Percentiles rank a stretch among this genome's conserved stretches.
Evolutionary conservation across 23 tunicate genomes (phyloP).

Genomic region (Styela clava): DNA sequence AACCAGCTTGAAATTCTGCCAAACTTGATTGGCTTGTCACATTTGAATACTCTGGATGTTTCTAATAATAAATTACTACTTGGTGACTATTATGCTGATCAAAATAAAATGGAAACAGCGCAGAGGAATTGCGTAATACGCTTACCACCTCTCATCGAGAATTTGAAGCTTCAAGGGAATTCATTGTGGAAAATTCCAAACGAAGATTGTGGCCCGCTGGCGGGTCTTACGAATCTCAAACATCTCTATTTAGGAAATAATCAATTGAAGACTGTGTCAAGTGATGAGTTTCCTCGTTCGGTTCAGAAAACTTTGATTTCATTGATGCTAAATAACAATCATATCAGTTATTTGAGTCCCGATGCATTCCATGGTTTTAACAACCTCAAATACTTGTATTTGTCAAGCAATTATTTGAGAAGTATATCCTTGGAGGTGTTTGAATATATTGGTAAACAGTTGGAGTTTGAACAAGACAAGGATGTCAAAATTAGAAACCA

Average conservation of each 20-base stretch:
- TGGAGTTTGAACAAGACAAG: neutral
- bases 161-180: neutral
- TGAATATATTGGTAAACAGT: slow-evolving; percentile 18
- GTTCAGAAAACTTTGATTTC: slow-evolving; percentile 12
- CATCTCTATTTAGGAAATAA: slow-evolving; percentile 38
- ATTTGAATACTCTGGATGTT: neutral
- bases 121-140: neutral
- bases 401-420: slow-evolving; percentile 54
- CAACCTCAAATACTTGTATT: slow-evolving; percentile 21
- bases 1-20: slow-evolving; percentile 7
- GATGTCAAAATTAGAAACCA: neutral
- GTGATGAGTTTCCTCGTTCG: slow-evolving; percentile 14
- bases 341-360: slow-evolving; percentile 22
- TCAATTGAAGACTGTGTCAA: slow-evolving; percentile 19
- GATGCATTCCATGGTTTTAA: neutral
- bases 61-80: slow-evolving; percentile 10
- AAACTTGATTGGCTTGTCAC: neutral
- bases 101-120: neutral
- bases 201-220: slow-evolving; percentile 44
- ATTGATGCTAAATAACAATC: slow-evolving; percentile 37
- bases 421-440: slow-evolving; percentile 35
- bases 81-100: neutral
- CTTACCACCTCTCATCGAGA: neutral
- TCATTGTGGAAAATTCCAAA: neutral
- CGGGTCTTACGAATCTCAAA: slow-evolving; percentile 36